phyloP scores from a whole-genome alignment of 2,888 invertebrate species.

The Epicampocera succincta region DNA sequence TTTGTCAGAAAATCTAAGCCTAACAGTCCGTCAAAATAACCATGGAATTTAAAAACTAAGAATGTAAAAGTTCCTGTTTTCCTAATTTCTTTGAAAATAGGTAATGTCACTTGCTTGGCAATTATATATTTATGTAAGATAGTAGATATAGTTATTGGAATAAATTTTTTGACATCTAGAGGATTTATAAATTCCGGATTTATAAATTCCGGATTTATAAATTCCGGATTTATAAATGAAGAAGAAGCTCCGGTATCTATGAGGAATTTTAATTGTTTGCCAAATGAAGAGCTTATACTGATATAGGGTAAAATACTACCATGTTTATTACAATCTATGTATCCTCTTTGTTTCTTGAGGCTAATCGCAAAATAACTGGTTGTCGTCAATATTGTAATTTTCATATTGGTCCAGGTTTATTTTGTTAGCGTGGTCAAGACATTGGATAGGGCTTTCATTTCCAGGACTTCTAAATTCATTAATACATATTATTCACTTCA shows the following conservation, averaged over 20 bases:
- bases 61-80: constrained; percentile 4
- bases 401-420: constrained; percentile 25
- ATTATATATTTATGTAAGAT: constrained; percentile 1
- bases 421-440: not conserved
- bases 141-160: not conserved
- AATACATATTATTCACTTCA: constrained; percentile 7
- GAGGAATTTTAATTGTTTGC: constrained; percentile 46
- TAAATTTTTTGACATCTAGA: not conserved
- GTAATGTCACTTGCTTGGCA: not conserved
- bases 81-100: constrained; percentile 13
- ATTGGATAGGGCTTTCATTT: not conserved
- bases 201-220: too few species aligned
- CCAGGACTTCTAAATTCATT: constrained; percentile 19
- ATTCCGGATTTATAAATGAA: not conserved
- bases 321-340: constrained; percentile 21
- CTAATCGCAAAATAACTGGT: constrained; percentile 9
- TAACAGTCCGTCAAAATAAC: constrained; percentile 15
- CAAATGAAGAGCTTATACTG: constrained; percentile 48
- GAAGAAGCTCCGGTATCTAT: constrained; percentile 38
- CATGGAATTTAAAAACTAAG: constrained; percentile 6
- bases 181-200: constrained; percentile 8
- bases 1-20: constrained; percentile 14
- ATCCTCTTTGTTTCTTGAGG: constrained; percentile 18
- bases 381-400: constrained; percentile 14
- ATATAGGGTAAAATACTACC: constrained; percentile 43